phyloP scores from a whole-genome alignment of 2,888 invertebrate genomes.

The Xanthia togata region DNA sequence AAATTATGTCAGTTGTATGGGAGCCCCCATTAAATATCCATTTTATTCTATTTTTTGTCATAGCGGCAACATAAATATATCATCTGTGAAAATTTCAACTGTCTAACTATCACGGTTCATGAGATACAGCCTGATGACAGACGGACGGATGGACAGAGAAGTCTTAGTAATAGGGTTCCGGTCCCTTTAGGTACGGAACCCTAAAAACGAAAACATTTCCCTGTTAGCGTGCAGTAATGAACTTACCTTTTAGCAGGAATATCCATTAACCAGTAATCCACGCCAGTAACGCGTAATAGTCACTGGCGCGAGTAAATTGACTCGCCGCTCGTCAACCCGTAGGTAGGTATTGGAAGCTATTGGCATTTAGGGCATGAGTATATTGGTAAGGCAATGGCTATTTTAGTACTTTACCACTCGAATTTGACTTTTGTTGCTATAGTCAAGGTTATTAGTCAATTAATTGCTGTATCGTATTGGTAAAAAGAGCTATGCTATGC shows the following conservation, averaged over 20 bases:
- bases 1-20: no score
- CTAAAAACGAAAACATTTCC: neutral
- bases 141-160: no score
- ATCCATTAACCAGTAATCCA: slow-evolving; percentile 33
- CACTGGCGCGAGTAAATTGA: slow-evolving; percentile 24
- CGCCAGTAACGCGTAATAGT: slow-evolving; percentile 29
- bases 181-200: no score
- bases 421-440: neutral
- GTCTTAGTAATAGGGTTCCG: no score
- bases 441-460: neutral
- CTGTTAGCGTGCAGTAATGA: slow-evolving; percentile 23
- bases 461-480: neutral
- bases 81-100: no score
- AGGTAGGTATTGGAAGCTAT: neutral
- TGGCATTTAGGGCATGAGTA: neutral
- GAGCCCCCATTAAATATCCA: no score
- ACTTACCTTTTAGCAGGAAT: slow-evolving; percentile 34
- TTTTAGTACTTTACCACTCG: neutral
- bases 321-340: slow-evolving; percentile 24
- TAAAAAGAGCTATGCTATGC: neutral
- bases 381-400: neutral
- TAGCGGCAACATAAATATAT: no score
- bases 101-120: no score
- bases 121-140: no score
- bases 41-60: no score